phyloP scores from a whole-genome alignment of 2,888 invertebrate genomes.

The Hypselothyrea guttata region DNA sequence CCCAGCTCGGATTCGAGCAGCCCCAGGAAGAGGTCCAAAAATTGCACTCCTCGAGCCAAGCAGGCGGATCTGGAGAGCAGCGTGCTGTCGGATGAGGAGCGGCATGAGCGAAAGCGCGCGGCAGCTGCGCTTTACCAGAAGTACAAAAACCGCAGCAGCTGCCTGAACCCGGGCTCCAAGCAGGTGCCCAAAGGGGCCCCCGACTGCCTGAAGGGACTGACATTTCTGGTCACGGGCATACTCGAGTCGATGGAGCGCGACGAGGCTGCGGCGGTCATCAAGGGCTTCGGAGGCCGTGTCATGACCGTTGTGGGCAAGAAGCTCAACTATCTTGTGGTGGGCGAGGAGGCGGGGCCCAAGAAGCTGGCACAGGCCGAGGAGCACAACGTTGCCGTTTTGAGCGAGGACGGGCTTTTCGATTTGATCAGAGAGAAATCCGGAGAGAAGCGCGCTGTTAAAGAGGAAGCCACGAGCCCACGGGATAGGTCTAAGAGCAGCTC shows the following conservation, averaged over 20 bases:
- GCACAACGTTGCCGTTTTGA: constrained; percentile 87
- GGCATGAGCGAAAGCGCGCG: constrained; percentile 86
- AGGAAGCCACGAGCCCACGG: constrained; percentile 24
- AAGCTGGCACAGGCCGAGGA: constrained; percentile 90
- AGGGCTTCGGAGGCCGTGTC: constrained; percentile 90
- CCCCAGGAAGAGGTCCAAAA: constrained; percentile 34
- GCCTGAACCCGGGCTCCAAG: constrained; percentile 91
- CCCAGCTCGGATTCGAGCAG: not conserved
- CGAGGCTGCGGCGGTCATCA: constrained; percentile 88
- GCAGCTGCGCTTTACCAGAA: constrained; percentile 87
- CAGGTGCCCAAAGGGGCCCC: constrained; percentile 90
- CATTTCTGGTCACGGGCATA: constrained; percentile 92
- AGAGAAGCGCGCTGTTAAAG: constrained; percentile 33
- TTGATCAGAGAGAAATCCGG: constrained; percentile 87
- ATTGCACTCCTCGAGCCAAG: constrained; percentile 45
- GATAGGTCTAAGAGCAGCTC: too few species aligned
- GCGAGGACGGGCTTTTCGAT: too few species aligned
- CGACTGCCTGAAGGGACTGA: constrained; percentile 87
- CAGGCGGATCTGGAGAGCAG: constrained; percentile 75
- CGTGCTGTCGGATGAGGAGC: constrained; percentile 85
- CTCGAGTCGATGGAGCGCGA: constrained; percentile 93
- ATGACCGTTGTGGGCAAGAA: constrained; percentile 89
- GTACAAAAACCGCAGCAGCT: constrained; percentile 90
- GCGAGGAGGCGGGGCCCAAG: constrained; percentile 92
- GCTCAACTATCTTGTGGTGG: constrained; percentile 91